Conservation (phyloP, 2,113 vertebrate species). For the Pseudolaguvia tuberculata region DNA sequence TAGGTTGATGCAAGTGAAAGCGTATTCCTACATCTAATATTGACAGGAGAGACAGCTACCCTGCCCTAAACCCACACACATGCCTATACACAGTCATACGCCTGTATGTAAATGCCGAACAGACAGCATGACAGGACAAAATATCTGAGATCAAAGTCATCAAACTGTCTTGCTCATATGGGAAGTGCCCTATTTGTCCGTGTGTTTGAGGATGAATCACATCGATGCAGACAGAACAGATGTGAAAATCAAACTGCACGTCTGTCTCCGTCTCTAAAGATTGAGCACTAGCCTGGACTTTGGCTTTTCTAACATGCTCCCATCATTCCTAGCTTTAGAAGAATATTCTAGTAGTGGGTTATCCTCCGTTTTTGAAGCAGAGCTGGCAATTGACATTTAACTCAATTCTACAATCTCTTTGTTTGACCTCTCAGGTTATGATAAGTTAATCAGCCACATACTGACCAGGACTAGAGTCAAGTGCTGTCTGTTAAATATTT, state of each 20-base stretch:
- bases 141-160: not conserved
- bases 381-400: not conserved
- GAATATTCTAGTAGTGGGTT: not conserved
- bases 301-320: not conserved
- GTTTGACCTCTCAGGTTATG: not conserved
- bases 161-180: slow-evolving; percentile 4
- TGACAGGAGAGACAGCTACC: slow-evolving; percentile 22
- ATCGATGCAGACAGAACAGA: not conserved
- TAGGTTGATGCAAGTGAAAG: slow-evolving; percentile 18
- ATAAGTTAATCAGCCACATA: not conserved
- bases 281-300: not conserved
- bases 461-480: not conserved
- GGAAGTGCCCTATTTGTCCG: not conserved
- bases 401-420: not conserved
- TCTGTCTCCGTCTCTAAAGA: slow-evolving; percentile 4
- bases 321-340: not conserved
- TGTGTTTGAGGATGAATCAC: not conserved
- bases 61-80: slow-evolving; percentile 24
- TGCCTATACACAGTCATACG: slow-evolving; percentile 16
- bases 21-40: slow-evolving; percentile 21
- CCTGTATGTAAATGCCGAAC: not conserved
- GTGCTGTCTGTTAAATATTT: not conserved
- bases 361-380: not conserved
- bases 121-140: not conserved
- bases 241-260: slow-evolving; percentile 14